Evolutionary conservation across 2,797 vertebrate genomes (phyloP).

Genomic region (Xenentodon cancila): DNA sequence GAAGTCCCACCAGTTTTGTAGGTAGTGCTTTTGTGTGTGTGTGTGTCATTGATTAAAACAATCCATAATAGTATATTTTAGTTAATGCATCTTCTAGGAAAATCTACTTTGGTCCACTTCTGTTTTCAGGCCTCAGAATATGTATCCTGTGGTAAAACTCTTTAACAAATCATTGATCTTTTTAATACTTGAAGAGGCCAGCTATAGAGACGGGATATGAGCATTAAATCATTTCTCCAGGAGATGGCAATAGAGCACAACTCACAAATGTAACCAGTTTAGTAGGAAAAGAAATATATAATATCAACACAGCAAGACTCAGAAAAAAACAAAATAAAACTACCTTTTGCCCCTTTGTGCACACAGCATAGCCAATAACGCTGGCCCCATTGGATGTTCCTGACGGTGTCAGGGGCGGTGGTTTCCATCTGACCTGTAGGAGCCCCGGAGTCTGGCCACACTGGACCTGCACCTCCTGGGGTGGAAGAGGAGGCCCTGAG

Average conservation of each 20-base stretch:
- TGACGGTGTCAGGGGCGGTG: slow-evolving; percentile 86
- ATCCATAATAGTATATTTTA: not conserved
- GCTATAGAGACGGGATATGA: slow-evolving; percentile 5
- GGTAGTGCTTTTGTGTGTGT: not conserved
- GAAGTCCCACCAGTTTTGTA: not conserved
- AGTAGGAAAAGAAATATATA: slow-evolving; percentile 1
- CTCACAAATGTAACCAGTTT: not conserved
- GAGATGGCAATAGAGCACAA: slow-evolving; percentile 69
- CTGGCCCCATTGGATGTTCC: slow-evolving; percentile 94
- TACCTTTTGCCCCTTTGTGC: slow-evolving; percentile 95
- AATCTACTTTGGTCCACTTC: not conserved
- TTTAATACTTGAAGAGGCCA: not conserved
- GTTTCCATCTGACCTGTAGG: slow-evolving; percentile 92
- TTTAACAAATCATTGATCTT: not conserved
- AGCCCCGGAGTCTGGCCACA: slow-evolving; percentile 84
- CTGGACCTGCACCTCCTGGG: slow-evolving; percentile 91
- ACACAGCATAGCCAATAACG: slow-evolving; percentile 94
- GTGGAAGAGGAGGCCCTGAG: slow-evolving; percentile 92
- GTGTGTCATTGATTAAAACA: not conserved
- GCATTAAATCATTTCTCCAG: slow-evolving; percentile 56
- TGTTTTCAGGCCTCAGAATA: not conserved
- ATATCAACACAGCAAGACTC: slow-evolving; percentile 5
- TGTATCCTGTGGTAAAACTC: not conserved
- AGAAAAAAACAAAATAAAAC: slow-evolving; percentile 11
- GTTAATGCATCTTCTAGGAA: not conserved